Evolutionary conservation across 1,140 invertebrate genomes (phyloP).

Genomic region (Pollicipes pollicipes): DNA sequence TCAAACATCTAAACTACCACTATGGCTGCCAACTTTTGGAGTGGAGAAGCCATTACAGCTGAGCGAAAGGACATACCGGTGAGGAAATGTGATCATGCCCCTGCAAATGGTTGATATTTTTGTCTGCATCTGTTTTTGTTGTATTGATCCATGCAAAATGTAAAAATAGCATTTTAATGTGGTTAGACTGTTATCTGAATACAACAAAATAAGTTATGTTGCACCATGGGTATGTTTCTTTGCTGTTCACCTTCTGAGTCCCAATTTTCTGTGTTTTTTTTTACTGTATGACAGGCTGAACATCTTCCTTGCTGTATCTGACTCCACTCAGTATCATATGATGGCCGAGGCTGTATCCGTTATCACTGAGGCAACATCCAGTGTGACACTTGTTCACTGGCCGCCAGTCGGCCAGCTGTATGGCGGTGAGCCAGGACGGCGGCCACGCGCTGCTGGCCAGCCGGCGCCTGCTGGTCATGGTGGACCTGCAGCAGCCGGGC

Average conservation of each 20-base stretch:
- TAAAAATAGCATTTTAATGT: too few species aligned
- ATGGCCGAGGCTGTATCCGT: too few species aligned
- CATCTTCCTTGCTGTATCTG: not conserved
- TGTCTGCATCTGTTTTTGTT: not conserved
- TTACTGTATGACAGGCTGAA: not conserved
- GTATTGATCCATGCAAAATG: not conserved
- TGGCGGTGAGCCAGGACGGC: not conserved
- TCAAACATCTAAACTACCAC: too few species aligned
- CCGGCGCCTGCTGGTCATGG: not conserved
- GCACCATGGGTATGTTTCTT: not conserved
- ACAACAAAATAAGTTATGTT: not conserved
- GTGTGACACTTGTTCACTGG: not conserved
- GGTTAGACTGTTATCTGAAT: too few species aligned
- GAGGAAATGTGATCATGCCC: not conserved
- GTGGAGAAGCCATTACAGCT: not conserved
- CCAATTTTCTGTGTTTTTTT: not conserved
- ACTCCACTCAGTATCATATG: too few species aligned
- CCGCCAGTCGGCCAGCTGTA: not conserved
- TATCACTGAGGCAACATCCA: too few species aligned
- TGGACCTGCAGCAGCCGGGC: not conserved
- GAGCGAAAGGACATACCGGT: conserved; percentile 1
- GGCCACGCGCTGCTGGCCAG: not conserved
- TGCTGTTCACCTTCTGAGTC: not conserved
- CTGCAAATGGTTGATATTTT: not conserved
- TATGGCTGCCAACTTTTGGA: not conserved